Evolutionary conservation across 2,797 vertebrate genomes (phyloP).

Genomic region (Clangula hyemalis): DNA sequence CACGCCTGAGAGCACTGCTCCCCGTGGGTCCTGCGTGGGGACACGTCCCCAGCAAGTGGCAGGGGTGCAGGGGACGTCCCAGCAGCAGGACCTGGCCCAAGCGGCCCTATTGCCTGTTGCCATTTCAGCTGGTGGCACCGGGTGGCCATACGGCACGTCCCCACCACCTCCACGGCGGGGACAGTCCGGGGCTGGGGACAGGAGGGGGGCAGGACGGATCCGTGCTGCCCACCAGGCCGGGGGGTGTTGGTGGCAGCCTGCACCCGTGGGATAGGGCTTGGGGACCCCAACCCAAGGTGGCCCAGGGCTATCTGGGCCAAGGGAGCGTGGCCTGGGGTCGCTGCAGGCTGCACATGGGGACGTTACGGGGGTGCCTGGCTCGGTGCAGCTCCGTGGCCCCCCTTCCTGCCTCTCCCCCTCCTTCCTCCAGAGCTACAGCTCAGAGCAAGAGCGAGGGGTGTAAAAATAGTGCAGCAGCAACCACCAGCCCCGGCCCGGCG

Average conservation of each 20-base stretch:
- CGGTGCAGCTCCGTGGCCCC: not conserved
- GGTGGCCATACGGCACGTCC: not conserved
- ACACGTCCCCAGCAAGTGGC: accelerated
- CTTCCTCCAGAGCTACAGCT: not conserved
- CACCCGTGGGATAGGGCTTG: accelerated
- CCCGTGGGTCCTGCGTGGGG: not conserved
- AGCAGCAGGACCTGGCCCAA: not conserved
- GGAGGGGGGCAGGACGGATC: not conserved
- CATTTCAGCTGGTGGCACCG: not conserved
- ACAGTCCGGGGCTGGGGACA: not conserved
- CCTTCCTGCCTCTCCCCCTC: not conserved
- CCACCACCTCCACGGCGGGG: not conserved
- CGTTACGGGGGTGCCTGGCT: accelerated
- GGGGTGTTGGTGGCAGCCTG: accelerated
- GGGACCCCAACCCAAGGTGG: not conserved
- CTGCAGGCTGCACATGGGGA: not conserved
- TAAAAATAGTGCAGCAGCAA: not conserved
- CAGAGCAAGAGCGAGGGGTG: not conserved
- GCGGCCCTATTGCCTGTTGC: accelerated
- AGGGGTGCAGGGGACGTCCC: not conserved
- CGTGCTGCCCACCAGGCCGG: not conserved
- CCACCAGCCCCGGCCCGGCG: accelerated
- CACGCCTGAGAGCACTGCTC: too few species aligned
- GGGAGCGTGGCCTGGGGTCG: accelerated
- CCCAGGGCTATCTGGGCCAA: not conserved